Evolutionary conservation across 2,113 vertebrate species (phyloP).

Genomic region (Abramis brama): DNA sequence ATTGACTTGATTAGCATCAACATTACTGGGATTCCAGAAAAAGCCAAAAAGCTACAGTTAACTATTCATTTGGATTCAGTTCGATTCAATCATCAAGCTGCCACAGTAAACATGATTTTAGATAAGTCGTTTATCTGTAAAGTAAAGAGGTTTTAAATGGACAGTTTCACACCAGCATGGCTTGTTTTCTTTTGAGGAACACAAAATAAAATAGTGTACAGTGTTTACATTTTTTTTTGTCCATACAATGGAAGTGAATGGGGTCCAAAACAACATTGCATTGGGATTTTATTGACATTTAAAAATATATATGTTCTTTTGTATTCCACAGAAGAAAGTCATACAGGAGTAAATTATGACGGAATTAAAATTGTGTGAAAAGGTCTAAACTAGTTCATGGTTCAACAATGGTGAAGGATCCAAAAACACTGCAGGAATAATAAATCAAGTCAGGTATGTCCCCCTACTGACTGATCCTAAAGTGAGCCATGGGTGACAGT

Average conservation of each 20-base stretch:
- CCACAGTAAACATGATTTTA: neutral
- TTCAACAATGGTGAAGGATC: neutral
- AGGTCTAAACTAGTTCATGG: neutral
- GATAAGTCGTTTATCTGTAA: neutral
- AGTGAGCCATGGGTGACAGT: neutral
- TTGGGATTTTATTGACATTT: too few species aligned
- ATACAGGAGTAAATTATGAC: neutral
- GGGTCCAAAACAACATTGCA: neutral
- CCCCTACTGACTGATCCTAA: neutral
- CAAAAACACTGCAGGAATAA: neutral
- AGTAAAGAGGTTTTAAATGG: neutral
- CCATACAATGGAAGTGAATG: neutral
- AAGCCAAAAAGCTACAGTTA: neutral
- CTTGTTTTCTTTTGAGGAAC: neutral
- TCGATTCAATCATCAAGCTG: neutral
- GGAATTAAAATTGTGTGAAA: neutral
- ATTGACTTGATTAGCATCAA: constrained; percentile 35
- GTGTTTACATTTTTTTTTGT: neutral
- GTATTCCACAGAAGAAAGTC: neutral
- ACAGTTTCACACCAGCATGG: neutral
- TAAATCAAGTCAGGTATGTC: neutral
- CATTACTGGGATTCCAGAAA: constrained; percentile 43
- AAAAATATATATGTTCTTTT: too few species aligned
- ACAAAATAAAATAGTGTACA: neutral
- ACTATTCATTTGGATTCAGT: neutral